Conservation (phyloP, 2,113 vertebrate species). For the Phaethornis superciliosus region DNA sequence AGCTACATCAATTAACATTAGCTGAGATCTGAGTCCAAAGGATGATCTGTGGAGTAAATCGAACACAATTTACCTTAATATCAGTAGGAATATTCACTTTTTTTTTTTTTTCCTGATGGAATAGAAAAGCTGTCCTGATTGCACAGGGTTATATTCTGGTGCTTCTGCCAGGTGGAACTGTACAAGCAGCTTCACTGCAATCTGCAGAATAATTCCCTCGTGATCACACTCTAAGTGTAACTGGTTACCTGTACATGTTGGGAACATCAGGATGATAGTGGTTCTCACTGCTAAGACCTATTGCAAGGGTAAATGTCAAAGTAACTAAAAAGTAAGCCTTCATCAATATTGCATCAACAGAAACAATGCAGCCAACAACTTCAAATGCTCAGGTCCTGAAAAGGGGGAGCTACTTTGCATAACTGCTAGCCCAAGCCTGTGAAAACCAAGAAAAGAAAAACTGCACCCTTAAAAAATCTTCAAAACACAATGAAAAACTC, state of each 20-base stretch:
- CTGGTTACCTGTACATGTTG: background rate
- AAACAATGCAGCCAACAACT: background rate
- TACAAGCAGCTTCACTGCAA: background rate
- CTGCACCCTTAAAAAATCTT: background rate
- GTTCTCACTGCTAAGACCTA: background rate
- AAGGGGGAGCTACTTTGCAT: background rate
- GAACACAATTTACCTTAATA: background rate
- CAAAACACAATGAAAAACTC: background rate
- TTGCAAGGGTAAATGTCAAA: background rate
- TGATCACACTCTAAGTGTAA: background rate
- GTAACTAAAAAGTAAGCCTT: background rate
- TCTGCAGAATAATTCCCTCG: background rate
- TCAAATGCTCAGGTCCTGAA: background rate
- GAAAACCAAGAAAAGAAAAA: background rate
- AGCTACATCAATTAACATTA: conserved; percentile 18
- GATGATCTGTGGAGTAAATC: background rate
- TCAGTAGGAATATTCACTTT: background rate
- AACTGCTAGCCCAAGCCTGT: background rate
- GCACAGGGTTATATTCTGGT: background rate
- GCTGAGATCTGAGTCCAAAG: background rate
- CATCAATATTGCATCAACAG: background rate
- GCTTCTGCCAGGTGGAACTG: background rate
- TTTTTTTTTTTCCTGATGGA: background rate
- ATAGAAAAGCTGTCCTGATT: background rate
- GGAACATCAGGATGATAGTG: background rate